Evolutionary conservation across 2,113 vertebrate genomes (phyloP), one percentile per base, ranked within the genome.

Genomic region (Heterocephalus glaber): DNA sequence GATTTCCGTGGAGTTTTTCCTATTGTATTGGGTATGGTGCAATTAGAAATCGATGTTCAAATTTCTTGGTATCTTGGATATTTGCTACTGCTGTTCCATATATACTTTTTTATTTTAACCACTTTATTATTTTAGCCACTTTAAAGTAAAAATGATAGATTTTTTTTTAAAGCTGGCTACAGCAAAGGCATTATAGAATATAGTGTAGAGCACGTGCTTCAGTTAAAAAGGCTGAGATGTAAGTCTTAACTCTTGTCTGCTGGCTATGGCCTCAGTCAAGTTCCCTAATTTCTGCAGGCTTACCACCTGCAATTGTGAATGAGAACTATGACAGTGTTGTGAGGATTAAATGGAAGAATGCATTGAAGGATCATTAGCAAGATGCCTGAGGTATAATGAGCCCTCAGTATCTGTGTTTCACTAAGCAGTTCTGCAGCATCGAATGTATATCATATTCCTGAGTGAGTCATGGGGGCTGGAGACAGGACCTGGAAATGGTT

Each of bases 271-370:
- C 86, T 95, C 96, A 96, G 92, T 84, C 92, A 97, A 96, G 89
- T 97, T 93, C 92, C 91, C 96, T 97, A 93, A 83, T 96, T 97
- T 82, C 96, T 97, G 35, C 95, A 86, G 96, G 88, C 82, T 92
- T 97, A 56, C 30, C 28, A 20, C 80, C 35, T 72, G 87, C 44
- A 38, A 86, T 95, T 70, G 47, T 52, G 65, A 90, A 28, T 94
- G 49, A 60, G 33, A 74, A n/a, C 86, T 74, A 12, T 26, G 65
- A 47, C 9, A 30, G 10, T 58, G 47, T 24, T 66, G 3, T 85
- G 70, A 68, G 44, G 86, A 33, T n/a, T 89, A 80, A 83, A 68
- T 54, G 20, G 28, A 54, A 84, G n/a, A 66, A 65, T 60, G 81
- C 54, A 14, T 60, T 24, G 47, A 82, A 49, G 66, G 61, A 11